A percentile compares a stretch with the other conserved stretches of the same genome.
phyloP scores from a whole-genome alignment of 1,140 invertebrate genomes.

The Bombus haemorrhoidalis region DNA sequence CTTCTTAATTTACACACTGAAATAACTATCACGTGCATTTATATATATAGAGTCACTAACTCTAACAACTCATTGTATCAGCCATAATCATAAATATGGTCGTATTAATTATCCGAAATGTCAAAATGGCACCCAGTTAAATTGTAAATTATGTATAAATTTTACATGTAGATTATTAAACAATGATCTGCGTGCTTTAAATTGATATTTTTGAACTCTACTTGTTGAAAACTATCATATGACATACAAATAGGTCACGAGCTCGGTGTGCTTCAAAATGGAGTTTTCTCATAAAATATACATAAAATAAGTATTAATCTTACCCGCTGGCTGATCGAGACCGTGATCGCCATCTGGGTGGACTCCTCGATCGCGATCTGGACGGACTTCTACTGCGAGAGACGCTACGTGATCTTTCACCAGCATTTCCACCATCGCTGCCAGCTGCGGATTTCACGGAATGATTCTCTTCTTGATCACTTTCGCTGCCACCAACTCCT shows the following conservation, averaged over 20 bases:
- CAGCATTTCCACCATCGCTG: slow-evolving; percentile 64
- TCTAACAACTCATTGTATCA: not conserved
- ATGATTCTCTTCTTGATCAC: slow-evolving; percentile 65
- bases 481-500: slow-evolving; percentile 64
- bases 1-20: not conserved
- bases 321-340: slow-evolving; percentile 70
- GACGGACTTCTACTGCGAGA: slow-evolving; percentile 68
- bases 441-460: slow-evolving; percentile 58
- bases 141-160: not conserved
- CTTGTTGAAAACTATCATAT: not conserved
- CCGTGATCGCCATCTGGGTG: slow-evolving; percentile 65
- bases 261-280: not conserved
- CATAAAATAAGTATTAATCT: slow-evolving; percentile 11
- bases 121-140: not conserved
- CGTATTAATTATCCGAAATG: not conserved
- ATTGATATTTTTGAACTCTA: not conserved
- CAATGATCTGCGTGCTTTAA: not conserved
- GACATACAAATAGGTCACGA: not conserved
- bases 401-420: slow-evolving; percentile 54
- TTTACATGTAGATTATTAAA: not conserved
- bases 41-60: not conserved
- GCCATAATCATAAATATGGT: not conserved
- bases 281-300: not conserved
- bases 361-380: slow-evolving; percentile 64
- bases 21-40: not conserved